Evolutionary conservation across 1,140 invertebrate species (phyloP).

Genomic region (Microplitis demolitor): DNA sequence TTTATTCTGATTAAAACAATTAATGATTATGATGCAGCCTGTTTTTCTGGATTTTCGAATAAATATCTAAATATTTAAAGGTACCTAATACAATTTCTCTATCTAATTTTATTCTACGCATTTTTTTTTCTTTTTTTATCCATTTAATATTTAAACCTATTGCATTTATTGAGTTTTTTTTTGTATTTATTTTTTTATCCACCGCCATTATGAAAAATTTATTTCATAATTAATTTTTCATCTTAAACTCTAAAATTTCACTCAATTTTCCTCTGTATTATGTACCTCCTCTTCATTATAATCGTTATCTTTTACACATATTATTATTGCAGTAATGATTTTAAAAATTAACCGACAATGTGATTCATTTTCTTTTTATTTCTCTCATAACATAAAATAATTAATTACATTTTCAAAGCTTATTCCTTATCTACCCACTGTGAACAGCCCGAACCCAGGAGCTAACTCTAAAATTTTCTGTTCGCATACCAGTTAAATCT

Average conservation of each 20-base stretch:
- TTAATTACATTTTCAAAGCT: too few species aligned
- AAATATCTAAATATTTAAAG: slow-evolving; percentile 62
- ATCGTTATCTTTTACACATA: too few species aligned
- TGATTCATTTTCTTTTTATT: too few species aligned
- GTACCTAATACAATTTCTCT: slow-evolving; percentile 60
- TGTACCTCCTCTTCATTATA: too few species aligned
- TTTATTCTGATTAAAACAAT: slow-evolving; percentile 52
- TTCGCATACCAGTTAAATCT: too few species aligned
- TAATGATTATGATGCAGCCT: slow-evolving; percentile 67
- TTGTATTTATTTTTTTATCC: not conserved
- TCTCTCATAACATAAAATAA: too few species aligned
- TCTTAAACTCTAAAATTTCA: not conserved
- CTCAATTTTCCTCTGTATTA: not conserved
- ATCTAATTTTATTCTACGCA: slow-evolving; percentile 51
- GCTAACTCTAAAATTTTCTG: too few species aligned
- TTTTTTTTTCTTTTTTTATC: slow-evolving; percentile 29
- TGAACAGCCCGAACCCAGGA: too few species aligned
- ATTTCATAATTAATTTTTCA: not conserved
- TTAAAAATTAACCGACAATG: too few species aligned
- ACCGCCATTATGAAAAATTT: not conserved
- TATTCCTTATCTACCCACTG: too few species aligned
- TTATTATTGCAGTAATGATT: too few species aligned
- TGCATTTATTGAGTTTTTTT: not conserved
- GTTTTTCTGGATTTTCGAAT: slow-evolving; percentile 69
- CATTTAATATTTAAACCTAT: slow-evolving; percentile 33